phyloP scores from a whole-genome alignment of 2,888 invertebrate genomes.

The Cephus pulcher region DNA sequence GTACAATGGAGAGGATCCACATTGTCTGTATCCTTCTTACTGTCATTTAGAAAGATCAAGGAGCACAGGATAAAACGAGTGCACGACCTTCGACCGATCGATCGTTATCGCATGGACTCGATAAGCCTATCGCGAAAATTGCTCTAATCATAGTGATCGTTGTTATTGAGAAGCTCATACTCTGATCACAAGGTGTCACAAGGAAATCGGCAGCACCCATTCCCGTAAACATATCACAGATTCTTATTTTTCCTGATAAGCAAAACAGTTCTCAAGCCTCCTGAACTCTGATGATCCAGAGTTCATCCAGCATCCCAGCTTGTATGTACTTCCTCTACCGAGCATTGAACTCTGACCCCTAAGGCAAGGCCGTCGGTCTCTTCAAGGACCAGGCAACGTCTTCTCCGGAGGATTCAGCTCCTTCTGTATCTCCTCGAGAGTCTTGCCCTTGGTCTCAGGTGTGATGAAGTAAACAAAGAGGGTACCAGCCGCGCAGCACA shows the following conservation, averaged over 20 bases:
- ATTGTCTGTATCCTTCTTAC: neutral
- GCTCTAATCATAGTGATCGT: neutral
- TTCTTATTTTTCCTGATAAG: neutral
- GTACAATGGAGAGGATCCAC: neutral
- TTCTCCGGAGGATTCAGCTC: slow-evolving; percentile 40
- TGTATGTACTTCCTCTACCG: neutral
- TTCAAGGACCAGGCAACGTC: slow-evolving; percentile 17
- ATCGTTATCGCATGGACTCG: neutral
- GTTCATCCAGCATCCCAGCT: neutral
- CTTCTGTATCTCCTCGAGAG: slow-evolving; percentile 70
- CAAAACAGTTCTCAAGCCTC: neutral
- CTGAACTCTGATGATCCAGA: neutral
- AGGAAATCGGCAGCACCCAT: neutral
- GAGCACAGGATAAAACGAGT: neutral
- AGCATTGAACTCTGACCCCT: neutral
- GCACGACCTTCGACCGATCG: neutral
- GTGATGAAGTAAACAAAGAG: slow-evolving; percentile 69
- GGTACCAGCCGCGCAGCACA: slow-evolving; percentile 68
- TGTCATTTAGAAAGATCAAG: neutral
- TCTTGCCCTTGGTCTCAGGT: slow-evolving; percentile 74
- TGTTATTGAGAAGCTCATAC: neutral
- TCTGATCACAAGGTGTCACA: neutral
- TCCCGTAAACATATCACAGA: neutral
- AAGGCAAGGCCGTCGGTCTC: neutral
- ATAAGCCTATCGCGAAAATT: neutral